These are phyloP conservation scores for Andrena chrysosceles DNA, from an alignment of 2,888 invertebrate genomes.

Conservation along the genomic window DNA sequence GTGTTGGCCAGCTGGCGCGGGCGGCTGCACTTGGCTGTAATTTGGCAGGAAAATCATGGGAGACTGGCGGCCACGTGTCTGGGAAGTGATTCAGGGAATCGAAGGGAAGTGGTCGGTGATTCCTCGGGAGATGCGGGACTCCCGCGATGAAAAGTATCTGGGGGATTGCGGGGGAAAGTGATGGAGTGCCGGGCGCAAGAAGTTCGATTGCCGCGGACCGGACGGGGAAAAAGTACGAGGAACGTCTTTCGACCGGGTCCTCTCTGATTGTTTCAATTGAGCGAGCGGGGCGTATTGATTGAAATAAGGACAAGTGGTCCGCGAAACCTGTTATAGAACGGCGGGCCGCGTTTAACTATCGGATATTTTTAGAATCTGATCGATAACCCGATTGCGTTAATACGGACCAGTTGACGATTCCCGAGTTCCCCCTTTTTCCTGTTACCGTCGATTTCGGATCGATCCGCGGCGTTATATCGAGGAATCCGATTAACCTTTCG, in stretches of 20 bases:
- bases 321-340: slow-evolving; percentile 31
- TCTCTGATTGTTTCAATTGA: slow-evolving; percentile 2
- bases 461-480: background rate
- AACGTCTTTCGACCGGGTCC: background rate
- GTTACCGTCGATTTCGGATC: background rate
- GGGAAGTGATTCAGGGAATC: no score
- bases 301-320: slow-evolving; percentile 39
- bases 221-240: background rate
- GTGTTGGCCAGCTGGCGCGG: background rate
- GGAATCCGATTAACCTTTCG: slow-evolving; percentile 2
- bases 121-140: no score
- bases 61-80: background rate
- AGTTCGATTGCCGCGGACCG: background rate
- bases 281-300: slow-evolving; percentile 4
- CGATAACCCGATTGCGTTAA: slow-evolving; percentile 49
- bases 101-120: no score
- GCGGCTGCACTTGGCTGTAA: background rate
- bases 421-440: background rate
- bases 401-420: slow-evolving; percentile 23
- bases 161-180: background rate
- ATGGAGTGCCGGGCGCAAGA: background rate
- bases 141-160: background rate
- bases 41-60: background rate
- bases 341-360: slow-evolving; percentile 37
- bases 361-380: slow-evolving; percentile 47